Evolutionary conservation across 2,113 vertebrate genomes (phyloP), one percentile per base, ranked within the genome.

Genomic region (Sinosuthora webbiana): DNA sequence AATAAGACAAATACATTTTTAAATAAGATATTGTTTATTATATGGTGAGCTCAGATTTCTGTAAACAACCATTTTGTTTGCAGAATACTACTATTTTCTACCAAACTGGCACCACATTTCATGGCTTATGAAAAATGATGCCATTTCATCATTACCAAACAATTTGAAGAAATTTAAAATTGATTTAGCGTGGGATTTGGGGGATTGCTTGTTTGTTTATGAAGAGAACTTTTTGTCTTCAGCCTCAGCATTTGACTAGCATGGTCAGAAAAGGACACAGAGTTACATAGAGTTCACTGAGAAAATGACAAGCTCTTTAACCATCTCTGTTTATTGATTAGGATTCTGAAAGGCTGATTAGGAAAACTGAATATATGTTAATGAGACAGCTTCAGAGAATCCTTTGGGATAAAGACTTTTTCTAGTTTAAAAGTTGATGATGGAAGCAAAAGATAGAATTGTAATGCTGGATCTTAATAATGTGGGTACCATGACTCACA

Each of bases 401-500:
- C 21, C 16, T 75, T 83, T 52, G 28, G 85, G 60, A 49, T 49
- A 45, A 77, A 77, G 22, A 31, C 4, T 69, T 91, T 10, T 71
- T 68, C 60, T 71, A 44, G 7, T 18, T 90, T 79, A 60, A 52
- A 63, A 52, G 15, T 17, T 53, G 8, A n/a, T 25, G 8, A 53
- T 44, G 13, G 13, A 83, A 76, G 52, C 4, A 89, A 80, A 62
- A 81, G 30, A 35, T 9, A 63, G 20, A 63, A 53, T 25, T 3
- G 0, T 10, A 19, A n/a, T 28, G 24, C 4, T 73, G 27, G 2
- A 49, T 74, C 4, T 77, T 19, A 83, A 74, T 59, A 77, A 33
- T 31, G 10, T 2, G 1, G 4, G 31, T 62, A n/a, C 8, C 2
- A 8, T 22, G 8, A 53, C n/a, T 87, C 80, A 52, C 1, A 0